Conservation (phyloP, 2,888 invertebrate genomes). For the Acronicta leporina region DNA sequence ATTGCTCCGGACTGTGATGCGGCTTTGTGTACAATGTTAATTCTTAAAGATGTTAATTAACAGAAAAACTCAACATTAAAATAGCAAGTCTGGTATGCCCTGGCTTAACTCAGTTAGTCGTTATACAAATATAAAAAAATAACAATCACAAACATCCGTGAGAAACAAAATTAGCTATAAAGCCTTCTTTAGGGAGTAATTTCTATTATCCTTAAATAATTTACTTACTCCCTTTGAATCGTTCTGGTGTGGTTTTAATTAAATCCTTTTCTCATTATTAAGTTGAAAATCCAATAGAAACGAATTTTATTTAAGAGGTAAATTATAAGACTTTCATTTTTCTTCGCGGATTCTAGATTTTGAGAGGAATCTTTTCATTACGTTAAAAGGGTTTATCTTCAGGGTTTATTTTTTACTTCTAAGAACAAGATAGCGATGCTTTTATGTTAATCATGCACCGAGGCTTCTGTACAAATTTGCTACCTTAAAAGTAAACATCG, state of each 20-base stretch:
- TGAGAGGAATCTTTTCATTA: constrained; percentile 5
- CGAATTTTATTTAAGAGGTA: constrained; percentile 8
- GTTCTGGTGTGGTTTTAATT: constrained; percentile 21
- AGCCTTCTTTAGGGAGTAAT: not conserved
- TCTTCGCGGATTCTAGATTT: not conserved
- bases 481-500: too few species aligned
- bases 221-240: constrained; percentile 7
- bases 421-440: not conserved
- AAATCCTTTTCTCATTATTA: constrained; percentile 31
- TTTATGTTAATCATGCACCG: not conserved
- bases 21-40: too few species aligned
- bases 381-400: not conserved
- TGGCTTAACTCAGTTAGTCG: too few species aligned
- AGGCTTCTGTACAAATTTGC: too few species aligned
- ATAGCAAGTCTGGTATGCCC: too few species aligned
- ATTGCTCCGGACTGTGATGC: too few species aligned
- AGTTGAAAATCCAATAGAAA: constrained; percentile 22
- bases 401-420: not conserved
- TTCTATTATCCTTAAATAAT: constrained; percentile 6
- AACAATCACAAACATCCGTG: too few species aligned
- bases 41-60: too few species aligned
- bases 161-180: too few species aligned
- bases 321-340: constrained; percentile 10
- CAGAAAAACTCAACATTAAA: too few species aligned
- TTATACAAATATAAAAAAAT: too few species aligned